Conservation (phyloP, 2,888 invertebrate genomes). For the Eurois occulta region DNA sequence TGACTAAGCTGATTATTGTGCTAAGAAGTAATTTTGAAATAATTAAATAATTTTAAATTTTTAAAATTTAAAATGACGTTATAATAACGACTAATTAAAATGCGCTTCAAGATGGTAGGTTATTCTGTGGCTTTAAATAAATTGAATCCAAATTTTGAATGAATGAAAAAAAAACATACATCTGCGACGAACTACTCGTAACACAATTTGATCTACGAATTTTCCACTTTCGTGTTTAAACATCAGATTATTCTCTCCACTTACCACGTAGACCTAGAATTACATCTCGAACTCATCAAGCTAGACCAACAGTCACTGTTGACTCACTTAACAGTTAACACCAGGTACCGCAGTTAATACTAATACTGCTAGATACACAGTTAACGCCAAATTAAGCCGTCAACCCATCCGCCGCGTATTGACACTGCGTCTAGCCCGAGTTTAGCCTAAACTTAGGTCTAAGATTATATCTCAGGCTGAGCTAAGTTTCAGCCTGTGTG, state of each 20-base stretch:
- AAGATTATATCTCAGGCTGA: slow-evolving; percentile 56
- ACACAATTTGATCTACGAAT: not conserved
- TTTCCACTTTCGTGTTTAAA: not conserved
- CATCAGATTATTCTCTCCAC: not conserved
- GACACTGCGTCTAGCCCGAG: slow-evolving; percentile 58
- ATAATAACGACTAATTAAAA: not conserved
- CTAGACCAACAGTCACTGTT: slow-evolving; percentile 22
- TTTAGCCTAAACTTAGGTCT: slow-evolving; percentile 44
- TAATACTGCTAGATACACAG: slow-evolving; percentile 44
- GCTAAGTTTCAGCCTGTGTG: slow-evolving; percentile 49
- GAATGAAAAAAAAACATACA: not conserved
- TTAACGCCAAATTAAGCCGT: slow-evolving; percentile 45
- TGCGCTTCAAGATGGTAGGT: not conserved
- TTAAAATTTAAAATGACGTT: not conserved
- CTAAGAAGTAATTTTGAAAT: not conserved
- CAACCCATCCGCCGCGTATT: slow-evolving; percentile 50
- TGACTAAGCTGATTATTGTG: not conserved
- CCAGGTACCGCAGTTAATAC: slow-evolving; percentile 38
- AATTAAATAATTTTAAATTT: too few species aligned
- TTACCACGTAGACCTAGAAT: not conserved
- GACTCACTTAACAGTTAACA: slow-evolving; percentile 41
- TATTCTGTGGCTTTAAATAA: not conserved
- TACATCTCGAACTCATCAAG: slow-evolving; percentile 36
- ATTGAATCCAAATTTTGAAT: not conserved
- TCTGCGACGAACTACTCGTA: not conserved